Conservation (phyloP, 2,888 invertebrate genomes). For the Gibbula magus region DNA sequence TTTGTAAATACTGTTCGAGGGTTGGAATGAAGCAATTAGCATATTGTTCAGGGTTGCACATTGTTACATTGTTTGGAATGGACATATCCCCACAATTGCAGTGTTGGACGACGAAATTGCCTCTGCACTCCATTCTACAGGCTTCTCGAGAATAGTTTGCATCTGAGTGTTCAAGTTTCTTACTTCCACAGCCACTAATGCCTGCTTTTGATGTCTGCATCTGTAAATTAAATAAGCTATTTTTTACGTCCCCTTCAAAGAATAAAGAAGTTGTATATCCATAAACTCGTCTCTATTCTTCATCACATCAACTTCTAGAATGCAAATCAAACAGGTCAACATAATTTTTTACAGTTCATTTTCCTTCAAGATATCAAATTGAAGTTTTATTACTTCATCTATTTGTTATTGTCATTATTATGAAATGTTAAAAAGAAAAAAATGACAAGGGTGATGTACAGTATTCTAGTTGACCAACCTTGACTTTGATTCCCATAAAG, state of each 20-base stretch:
- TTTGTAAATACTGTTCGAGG: not conserved
- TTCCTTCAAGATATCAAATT: too few species aligned
- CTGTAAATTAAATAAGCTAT: not conserved
- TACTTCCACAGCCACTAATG: not conserved
- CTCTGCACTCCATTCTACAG: not conserved
- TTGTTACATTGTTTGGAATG: not conserved
- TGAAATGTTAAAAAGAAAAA: not conserved
- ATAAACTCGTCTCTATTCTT: too few species aligned
- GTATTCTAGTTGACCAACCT: not conserved
- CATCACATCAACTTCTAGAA: too few species aligned
- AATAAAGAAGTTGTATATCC: too few species aligned
- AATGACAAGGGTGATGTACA: not conserved
- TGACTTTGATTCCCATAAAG: conserved; percentile 31
- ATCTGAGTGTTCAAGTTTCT: not conserved
- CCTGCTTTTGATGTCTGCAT: not conserved
- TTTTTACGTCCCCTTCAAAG: too few species aligned
- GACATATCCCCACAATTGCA: not conserved
- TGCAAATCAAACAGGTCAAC: not conserved
- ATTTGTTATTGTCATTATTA: not conserved
- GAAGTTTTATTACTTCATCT: too few species aligned
- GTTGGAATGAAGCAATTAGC: not conserved
- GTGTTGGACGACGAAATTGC: not conserved
- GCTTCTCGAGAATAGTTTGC: not conserved
- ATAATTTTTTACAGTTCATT: not conserved
- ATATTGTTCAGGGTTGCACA: not conserved